Base-by-base conservation (phyloP, 2,888 invertebrate species). In the Lepidocyrtinus sp. region DNA sequence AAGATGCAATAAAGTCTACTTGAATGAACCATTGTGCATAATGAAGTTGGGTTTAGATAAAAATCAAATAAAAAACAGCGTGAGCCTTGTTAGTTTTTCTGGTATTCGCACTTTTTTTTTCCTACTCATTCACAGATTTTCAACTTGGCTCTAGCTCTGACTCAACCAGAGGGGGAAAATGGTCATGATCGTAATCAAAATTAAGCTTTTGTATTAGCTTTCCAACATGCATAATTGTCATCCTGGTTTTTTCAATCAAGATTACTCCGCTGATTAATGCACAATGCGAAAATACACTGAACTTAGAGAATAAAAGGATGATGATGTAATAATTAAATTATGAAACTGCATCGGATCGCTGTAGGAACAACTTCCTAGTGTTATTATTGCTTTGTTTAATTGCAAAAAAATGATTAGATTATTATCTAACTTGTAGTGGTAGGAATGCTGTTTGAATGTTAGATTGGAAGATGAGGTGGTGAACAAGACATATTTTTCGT, bases 261-360 rank as follows among this genome's bases (percentile, higher is more conserved):
- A 50, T 50, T 15, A 17, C 1, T 17, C 12, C 15, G 50, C 5
- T 7, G 50, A 50, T 50, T 50, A 50, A n/a, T 50, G 15, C 17
- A 12, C 50, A 36, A n/a, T 36, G 36, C 12, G 12, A 36, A 36
- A 36, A 36, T 36, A 12, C 36, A 36, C n/a, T n/a, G n/a, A n/a
- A n/a, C n/a, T n/a, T n/a, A n/a, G n/a, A 50, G 50, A 12, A 50
- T n/a, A 50, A 50, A 50, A 50, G 15, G 50, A 17, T 50, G 50
- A 12, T 70, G 55, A 76, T 22, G 76, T 27, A 76, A 76, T 70
- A 76, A 71, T 64, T 76, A 64, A 76, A 71, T 76, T 76, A 76
- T 76, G 55, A 76, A 65, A 70, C 46, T 59, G 26, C 36, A 50
- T 7, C 2, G 17, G 50, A 50, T 50, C 15, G 12, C 5, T 17